A percentile compares a stretch with the other conserved stretches of the same genome.
phyloP scores from a whole-genome alignment of 2,797 vertebrate genomes.

The Chelonia mydas region DNA sequence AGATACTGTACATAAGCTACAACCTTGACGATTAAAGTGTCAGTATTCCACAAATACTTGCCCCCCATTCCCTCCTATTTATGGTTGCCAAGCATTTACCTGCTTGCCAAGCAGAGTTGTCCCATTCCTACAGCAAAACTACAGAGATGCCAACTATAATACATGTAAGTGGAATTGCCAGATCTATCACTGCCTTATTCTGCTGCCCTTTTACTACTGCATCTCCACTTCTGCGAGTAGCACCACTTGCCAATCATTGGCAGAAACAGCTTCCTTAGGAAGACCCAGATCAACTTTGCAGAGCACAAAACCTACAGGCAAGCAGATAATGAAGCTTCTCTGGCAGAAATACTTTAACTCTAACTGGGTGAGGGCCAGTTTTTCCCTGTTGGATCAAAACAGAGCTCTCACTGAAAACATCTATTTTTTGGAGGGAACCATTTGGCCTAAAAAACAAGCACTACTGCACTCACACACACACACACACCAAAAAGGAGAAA shows the following conservation, averaged over 20 bases:
- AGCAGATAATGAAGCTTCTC: neutral
- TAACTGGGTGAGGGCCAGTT: neutral
- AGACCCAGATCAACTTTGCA: neutral
- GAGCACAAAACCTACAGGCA: neutral
- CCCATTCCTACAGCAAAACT: neutral
- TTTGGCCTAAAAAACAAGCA: neutral
- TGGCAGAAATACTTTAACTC: neutral
- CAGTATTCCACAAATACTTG: neutral
- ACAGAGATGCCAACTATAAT: neutral
- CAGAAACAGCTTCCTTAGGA: neutral
- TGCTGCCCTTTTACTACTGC: neutral
- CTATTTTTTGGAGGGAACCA: neutral
- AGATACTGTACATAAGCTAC: neutral
- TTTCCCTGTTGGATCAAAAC: neutral
- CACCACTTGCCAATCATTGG: neutral
- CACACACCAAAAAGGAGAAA: neutral
- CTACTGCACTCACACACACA: neutral
- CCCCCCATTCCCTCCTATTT: neutral
- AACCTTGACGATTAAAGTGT: neutral
- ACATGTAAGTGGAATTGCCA: neutral
- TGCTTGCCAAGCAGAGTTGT: neutral
- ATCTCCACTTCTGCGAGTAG: neutral
- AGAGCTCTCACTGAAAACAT: neutral
- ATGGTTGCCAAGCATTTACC: neutral
- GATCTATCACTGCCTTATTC: neutral